Percentiles rank a stretch among this genome's conserved stretches.
Conservation (phyloP, 2,888 invertebrate species). For the Tipula helvola region DNA sequence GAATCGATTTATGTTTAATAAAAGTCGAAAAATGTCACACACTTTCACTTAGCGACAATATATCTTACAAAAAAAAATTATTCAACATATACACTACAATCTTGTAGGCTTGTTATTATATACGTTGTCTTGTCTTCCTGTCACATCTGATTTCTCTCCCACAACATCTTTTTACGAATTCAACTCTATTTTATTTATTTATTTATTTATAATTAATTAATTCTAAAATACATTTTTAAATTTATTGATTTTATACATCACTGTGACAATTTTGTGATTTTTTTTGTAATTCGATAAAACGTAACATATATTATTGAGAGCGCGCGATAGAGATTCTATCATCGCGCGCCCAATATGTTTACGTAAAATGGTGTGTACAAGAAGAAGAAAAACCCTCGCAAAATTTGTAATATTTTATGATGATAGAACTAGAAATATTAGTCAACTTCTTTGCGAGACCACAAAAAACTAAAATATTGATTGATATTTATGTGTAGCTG, state of each 20-base stretch:
- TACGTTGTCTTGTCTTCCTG: neutral
- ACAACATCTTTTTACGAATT: neutral
- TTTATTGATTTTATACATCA: neutral
- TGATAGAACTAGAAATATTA: neutral
- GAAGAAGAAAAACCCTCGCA: neutral
- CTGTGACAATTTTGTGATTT: neutral
- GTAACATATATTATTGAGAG: neutral
- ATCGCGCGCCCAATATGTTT: neutral
- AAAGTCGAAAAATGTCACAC: neutral
- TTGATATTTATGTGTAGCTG: neutral
- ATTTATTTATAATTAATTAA: neutral
- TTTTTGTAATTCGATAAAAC: neutral
- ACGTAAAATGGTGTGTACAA: neutral
- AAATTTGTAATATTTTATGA: neutral
- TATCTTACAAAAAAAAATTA: neutral
- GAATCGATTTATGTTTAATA: neutral
- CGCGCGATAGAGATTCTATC: neutral
- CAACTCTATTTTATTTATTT: neutral
- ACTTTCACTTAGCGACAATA: neutral
- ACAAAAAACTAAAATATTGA: neutral
- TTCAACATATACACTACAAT: neutral
- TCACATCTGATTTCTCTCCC: conserved; percentile 4
- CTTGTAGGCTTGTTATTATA: neutral
- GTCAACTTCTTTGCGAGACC: neutral
- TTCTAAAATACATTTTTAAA: neutral